Evolutionary conservation across 2,888 invertebrate species (phyloP), one percentile per base, ranked within the genome.

Genomic region (Barypeithes pellucidus): DNA sequence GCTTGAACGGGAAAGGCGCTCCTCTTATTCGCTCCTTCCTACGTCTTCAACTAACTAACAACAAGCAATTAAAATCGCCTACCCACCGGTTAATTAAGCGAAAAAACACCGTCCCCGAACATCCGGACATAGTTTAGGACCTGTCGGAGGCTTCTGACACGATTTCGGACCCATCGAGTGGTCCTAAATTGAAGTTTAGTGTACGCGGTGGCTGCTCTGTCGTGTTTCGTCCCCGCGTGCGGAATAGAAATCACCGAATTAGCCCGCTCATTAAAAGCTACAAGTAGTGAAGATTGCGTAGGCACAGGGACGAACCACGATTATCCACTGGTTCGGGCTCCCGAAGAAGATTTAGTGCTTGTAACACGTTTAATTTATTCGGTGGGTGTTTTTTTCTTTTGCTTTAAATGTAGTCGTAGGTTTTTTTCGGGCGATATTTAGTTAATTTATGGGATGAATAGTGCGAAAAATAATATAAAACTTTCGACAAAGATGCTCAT

Each of bases 211-310:
- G 67, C 69, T 43, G 50, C 54, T 5, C 45, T 54, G 66, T 68
- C 72, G 20, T 75, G 75, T 75, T 24, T 47, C 11, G 41, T 36
- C 50, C 47, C 47, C 41, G 36, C 45, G 14, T 18, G 4, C 60
- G 4, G 75, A 75, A 75, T 72, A 80, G 83, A 82, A 82, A 83
- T 82, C 80, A 81, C 82, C 82, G 82, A 85, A 85, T 85, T 85
- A 85, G 84, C 81, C 79, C 71, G 80, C 85, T 85, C 85, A 85
- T 85, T 86, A 85, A 84, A 83, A 81, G 85, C 85, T 85, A 85
- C 85, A 85, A 78, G 75, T 47, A 78, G 75, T 47, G 22, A 24
- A 65, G 76, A 76, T 76, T 76, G 76, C 76, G 76, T 76, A 76
- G 76, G 75, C 75, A 66, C 62, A 57, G 41, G 41, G 41, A 14